phyloP scores from a whole-genome alignment of 2,113 vertebrate species.

The Vidua chalybeata region DNA sequence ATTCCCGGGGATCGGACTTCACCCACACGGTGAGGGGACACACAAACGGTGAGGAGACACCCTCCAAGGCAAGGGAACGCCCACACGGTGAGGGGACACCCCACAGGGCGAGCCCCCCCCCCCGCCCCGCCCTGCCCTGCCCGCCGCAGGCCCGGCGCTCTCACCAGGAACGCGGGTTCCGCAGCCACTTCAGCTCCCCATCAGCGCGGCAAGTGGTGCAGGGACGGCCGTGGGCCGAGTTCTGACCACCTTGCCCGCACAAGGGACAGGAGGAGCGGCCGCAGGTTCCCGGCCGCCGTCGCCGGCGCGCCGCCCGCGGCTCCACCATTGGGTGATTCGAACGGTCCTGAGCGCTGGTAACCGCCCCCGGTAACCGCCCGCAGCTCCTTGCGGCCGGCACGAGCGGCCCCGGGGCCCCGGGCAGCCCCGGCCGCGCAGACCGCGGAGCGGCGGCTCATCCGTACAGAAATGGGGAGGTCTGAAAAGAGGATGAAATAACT shows the following conservation, averaged over 20 bases:
- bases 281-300: not conserved
- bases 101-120: not conserved
- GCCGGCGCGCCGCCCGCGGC: not conserved
- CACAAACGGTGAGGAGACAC: fast-evolving
- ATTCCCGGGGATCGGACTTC: not conserved
- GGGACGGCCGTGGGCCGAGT: not conserved
- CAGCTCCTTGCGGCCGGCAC: not conserved
- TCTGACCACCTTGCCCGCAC: not conserved
- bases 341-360: not conserved
- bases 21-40: not conserved
- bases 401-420: not conserved
- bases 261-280: not conserved
- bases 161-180: not conserved
- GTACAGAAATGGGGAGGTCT: fast-evolving
- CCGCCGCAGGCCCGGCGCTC: not conserved
- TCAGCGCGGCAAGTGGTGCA: not conserved
- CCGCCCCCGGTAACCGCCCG: not conserved
- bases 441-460: fast-evolving
- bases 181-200: not conserved
- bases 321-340: conserved; percentile 4
- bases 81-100: not conserved
- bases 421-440: not conserved
- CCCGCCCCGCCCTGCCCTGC: too few species aligned
- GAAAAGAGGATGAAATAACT: not conserved
- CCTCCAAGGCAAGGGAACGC: not conserved